phyloP scores from a whole-genome alignment of 2,888 invertebrate species.

The Melipona bicolor region DNA sequence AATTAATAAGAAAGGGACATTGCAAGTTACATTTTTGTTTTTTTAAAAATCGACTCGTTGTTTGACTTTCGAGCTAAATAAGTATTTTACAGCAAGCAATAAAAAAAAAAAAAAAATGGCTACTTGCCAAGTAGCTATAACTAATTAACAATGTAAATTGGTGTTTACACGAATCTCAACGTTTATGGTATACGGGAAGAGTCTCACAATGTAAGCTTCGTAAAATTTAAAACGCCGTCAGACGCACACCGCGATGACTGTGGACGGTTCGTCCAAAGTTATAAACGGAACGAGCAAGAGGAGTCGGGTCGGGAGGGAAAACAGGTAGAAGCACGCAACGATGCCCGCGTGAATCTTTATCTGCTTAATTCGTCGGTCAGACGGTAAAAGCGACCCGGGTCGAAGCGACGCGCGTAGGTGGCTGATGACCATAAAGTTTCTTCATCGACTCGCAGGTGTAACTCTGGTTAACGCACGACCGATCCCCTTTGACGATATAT shows the following conservation, averaged over 20 bases:
- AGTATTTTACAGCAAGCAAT: no score
- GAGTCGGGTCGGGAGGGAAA: background rate
- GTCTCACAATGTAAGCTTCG: background rate
- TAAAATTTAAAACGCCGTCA: background rate
- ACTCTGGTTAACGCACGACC: slow-evolving; percentile 68
- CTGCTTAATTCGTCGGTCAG: slow-evolving; percentile 68
- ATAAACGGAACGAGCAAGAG: background rate
- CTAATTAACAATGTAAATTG: background rate
- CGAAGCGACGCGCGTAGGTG: slow-evolving; percentile 76
- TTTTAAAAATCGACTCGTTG: no score
- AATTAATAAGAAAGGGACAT: no score
- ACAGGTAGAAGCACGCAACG: slow-evolving; percentile 12
- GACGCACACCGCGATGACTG: background rate
- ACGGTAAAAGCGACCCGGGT: slow-evolving; percentile 66
- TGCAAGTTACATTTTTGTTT: no score
- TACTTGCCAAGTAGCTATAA: no score
- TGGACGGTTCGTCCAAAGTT: background rate
- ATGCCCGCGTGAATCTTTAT: slow-evolving; percentile 70
- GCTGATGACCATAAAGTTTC: slow-evolving; percentile 68
- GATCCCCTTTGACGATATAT: slow-evolving; percentile 73
- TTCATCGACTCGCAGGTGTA: slow-evolving; percentile 73
- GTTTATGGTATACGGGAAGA: background rate
- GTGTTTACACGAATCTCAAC: background rate
- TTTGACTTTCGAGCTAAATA: no score
- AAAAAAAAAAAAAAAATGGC: no score